A percentile compares a stretch with the other conserved stretches of the same genome.
These are phyloP conservation scores for Echinops telfairi DNA, from an alignment of 2,113 vertebrate species.

Conservation along the genomic window DNA sequence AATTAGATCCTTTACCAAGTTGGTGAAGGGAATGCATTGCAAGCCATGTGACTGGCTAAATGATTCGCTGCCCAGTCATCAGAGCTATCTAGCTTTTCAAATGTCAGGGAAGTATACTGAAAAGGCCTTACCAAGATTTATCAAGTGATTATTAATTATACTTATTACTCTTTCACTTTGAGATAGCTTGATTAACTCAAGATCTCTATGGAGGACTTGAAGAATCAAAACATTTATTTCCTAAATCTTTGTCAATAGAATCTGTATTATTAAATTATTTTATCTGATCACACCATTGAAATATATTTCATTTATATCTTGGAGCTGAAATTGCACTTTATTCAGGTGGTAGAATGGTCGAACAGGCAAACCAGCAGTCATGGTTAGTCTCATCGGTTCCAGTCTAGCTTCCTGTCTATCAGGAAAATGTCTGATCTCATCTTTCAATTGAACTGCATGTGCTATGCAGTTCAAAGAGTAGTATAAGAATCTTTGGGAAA, in stretches of 20 bases:
- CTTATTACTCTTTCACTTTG: slow-evolving; percentile 8
- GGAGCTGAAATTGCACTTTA: background rate
- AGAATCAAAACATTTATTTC: slow-evolving; percentile 30
- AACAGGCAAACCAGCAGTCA: background rate
- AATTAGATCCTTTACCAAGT: background rate
- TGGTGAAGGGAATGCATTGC: background rate
- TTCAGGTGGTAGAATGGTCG: background rate
- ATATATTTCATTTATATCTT: slow-evolving; percentile 40
- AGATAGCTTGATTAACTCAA: background rate
- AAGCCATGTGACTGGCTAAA: background rate
- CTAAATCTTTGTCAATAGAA: background rate
- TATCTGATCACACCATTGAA: slow-evolving; percentile 47
- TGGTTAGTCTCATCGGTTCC: background rate
- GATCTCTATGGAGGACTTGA: background rate
- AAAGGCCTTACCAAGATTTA: slow-evolving; percentile 20
- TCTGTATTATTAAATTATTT: slow-evolving; percentile 33
- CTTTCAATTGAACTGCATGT: slow-evolving; percentile 47
- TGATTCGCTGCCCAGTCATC: background rate
- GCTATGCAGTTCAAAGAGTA: slow-evolving; percentile 1
- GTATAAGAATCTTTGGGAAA: background rate
- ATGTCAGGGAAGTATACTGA: background rate
- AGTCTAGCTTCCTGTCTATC: background rate
- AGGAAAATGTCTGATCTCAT: slow-evolving; percentile 40
- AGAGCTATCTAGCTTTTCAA: background rate
- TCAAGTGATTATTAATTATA: slow-evolving; percentile 17